A percentile compares a stretch with the other conserved stretches of the same genome.
Conservation (phyloP, 2,888 invertebrate genomes). For the Dasypolia templi region DNA sequence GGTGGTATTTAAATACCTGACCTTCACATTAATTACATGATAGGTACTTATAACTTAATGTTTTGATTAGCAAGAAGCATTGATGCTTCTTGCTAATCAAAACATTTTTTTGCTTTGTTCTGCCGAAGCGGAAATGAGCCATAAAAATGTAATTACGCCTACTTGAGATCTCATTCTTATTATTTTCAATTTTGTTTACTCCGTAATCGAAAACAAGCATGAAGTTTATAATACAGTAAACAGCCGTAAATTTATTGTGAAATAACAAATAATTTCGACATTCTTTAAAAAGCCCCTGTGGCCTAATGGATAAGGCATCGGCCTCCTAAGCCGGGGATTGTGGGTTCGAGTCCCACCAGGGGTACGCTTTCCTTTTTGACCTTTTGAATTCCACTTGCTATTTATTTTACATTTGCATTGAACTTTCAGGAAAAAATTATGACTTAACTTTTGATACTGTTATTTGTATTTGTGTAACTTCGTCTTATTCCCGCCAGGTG, state of each 20-base stretch:
- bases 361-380: conserved; percentile 80
- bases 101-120: no score
- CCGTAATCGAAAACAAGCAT: neutral
- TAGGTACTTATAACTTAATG: neutral
- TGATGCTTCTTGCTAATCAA: no score
- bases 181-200: neutral
- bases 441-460: neutral
- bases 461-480: neutral
- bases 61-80: no score
- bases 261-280: conserved; percentile 22
- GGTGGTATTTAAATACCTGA: neutral
- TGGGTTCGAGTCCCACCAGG: conserved; percentile 94
- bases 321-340: conserved; percentile 95
- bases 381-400: conserved; percentile 6
- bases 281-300: conserved; percentile 90
- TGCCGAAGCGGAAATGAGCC: neutral
- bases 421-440: neutral
- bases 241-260: neutral
- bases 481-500: conserved; percentile 16
- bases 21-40: neutral
- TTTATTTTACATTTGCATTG: conserved; percentile 8
- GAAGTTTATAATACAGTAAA: neutral
- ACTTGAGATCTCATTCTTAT: neutral
- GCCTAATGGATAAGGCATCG: conserved; percentile 95
- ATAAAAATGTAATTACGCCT: neutral